These are phyloP conservation scores for Macaria notata DNA, from an alignment of 2,888 invertebrate species.

Conservation along the genomic window DNA sequence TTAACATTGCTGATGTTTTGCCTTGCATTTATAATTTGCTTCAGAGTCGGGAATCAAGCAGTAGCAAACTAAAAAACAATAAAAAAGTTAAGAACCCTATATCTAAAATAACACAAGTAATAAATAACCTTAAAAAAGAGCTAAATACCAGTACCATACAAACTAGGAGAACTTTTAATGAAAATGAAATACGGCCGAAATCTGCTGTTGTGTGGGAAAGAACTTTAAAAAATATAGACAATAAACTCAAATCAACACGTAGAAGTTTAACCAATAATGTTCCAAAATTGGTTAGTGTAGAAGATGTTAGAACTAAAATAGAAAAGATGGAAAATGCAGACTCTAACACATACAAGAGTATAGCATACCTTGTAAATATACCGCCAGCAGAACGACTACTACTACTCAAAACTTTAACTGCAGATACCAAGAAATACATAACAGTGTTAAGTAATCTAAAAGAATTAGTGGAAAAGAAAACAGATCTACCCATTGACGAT, in stretches of 20 bases:
- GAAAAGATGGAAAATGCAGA: conserved; percentile 44
- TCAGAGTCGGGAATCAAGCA: conserved; percentile 8
- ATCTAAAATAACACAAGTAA: conserved; percentile 50
- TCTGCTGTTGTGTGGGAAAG: conserved; percentile 67
- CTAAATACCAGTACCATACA: conserved; percentile 31
- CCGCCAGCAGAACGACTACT: conserved; percentile 50
- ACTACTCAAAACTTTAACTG: conserved; percentile 55
- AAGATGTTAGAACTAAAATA: conserved; percentile 50
- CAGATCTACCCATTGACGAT: conserved; percentile 39
- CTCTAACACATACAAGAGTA: conserved; percentile 53
- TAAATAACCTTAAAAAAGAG: conserved; percentile 54
- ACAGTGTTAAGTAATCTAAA: conserved; percentile 48
- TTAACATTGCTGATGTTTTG: conserved; percentile 55
- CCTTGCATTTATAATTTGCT: conserved; percentile 68
- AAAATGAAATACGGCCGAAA: conserved; percentile 45
- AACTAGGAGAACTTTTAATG: conserved; percentile 44
- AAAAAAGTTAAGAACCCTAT: conserved; percentile 21
- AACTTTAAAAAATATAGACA: conserved; percentile 53
- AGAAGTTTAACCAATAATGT: conserved; percentile 35
- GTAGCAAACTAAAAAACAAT: conserved; percentile 19
- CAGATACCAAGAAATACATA: conserved; percentile 48
- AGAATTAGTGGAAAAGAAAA: conserved; percentile 33
- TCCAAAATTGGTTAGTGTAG: conserved; percentile 42
- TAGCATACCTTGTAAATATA: conserved; percentile 44
- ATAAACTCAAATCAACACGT: conserved; percentile 40